Evolutionary conservation across 2,888 invertebrate genomes (phyloP).

Genomic region (Mamestra brassicae): DNA sequence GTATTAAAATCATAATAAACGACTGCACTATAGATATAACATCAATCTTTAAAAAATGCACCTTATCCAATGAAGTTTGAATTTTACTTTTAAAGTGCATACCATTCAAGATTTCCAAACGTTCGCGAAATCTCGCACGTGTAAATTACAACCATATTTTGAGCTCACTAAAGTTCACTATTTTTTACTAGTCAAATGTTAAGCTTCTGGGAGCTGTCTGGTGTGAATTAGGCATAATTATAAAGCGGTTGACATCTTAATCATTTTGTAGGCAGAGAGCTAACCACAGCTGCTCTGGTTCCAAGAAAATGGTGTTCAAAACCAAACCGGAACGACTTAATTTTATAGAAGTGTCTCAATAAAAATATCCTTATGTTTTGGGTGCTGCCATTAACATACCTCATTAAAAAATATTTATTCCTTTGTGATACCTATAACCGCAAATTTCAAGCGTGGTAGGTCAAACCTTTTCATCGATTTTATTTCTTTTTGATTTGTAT

Average conservation of each 20-base stretch:
- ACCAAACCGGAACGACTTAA: neutral
- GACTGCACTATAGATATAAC: neutral
- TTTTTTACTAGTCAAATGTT: neutral
- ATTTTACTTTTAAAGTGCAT: constrained; percentile 4
- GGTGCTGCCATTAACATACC: constrained; percentile 3
- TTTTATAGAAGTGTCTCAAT: constrained; percentile 13
- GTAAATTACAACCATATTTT: constrained; percentile 11
- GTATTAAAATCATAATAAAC: constrained; percentile 33
- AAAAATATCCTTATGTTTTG: constrained; percentile 11
- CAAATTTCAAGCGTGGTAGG: constrained; percentile 39
- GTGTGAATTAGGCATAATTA: constrained; percentile 59
- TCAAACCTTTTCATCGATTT: constrained; percentile 26
- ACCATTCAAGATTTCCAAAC: constrained; percentile 19
- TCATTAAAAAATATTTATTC: constrained; percentile 15
- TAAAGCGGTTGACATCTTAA: constrained; percentile 62
- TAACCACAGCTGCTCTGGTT: constrained; percentile 42
- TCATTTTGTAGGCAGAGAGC: constrained; percentile 30
- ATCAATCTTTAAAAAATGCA: constrained; percentile 8
- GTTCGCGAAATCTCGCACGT: neutral
- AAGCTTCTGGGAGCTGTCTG: constrained; percentile 22
- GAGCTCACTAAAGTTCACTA: neutral
- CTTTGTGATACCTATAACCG: neutral
- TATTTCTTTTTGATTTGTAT: constrained; percentile 53
- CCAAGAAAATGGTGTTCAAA: constrained; percentile 28
- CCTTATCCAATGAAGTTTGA: neutral